Conservation (phyloP, 2,888 invertebrate genomes). For the Trilocha varians region DNA sequence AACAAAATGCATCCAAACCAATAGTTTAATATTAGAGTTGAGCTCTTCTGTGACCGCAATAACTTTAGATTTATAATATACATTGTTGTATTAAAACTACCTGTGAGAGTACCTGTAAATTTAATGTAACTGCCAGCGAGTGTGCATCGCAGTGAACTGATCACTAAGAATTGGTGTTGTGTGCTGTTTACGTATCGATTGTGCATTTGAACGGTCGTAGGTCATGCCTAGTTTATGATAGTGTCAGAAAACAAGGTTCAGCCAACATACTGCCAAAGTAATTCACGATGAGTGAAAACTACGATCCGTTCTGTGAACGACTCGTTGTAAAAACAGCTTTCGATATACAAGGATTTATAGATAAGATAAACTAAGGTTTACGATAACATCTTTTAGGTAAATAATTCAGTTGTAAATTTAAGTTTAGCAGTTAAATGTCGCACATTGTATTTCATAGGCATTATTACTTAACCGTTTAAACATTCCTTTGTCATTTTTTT, state of each 20-base stretch:
- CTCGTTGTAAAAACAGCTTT: constrained; percentile 60
- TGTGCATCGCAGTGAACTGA: constrained; percentile 69
- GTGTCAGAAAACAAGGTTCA: constrained; percentile 41
- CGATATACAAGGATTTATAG: constrained; percentile 61
- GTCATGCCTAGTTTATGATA: constrained; percentile 53
- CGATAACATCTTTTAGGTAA: constrained; percentile 60
- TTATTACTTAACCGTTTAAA: constrained; percentile 71
- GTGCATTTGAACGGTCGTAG: constrained; percentile 52
- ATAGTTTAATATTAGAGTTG: constrained; percentile 56
- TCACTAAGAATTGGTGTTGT: constrained; percentile 45
- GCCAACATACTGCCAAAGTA: constrained; percentile 70
- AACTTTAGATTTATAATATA: constrained; percentile 57
- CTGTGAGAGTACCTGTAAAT: constrained; percentile 70
- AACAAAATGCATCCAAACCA: constrained; percentile 37
- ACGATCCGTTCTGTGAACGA: constrained; percentile 71
- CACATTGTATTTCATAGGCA: constrained; percentile 70
- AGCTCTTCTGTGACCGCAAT: constrained; percentile 61
- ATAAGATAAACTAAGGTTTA: constrained; percentile 57
- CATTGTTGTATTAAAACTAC: constrained; percentile 61
- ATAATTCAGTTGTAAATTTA: constrained; percentile 70
- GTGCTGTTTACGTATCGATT: constrained; percentile 58
- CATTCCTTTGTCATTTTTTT: constrained; percentile 69
- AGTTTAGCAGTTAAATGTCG: constrained; percentile 69
- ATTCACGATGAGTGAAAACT: constrained; percentile 64
- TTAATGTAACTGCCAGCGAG: constrained; percentile 49